A percentile compares a stretch with the other conserved stretches of the same genome.
These are phyloP conservation scores for Menidia menidia DNA, from an alignment of 2,797 vertebrate genomes.

Conservation along the genomic window DNA sequence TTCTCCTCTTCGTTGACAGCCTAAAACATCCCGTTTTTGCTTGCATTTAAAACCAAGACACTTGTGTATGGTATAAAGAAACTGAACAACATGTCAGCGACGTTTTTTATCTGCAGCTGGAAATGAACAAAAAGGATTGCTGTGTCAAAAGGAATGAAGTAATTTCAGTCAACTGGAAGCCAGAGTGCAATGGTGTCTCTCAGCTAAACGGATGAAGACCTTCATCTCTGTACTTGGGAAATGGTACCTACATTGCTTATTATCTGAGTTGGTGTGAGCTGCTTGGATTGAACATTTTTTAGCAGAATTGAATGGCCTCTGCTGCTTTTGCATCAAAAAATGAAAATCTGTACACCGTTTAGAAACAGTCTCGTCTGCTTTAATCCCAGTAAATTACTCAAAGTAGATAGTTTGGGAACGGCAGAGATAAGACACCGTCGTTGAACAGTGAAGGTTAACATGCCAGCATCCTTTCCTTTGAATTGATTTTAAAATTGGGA, in stretches of 20 bases:
- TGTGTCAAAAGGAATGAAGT: constrained; percentile 21
- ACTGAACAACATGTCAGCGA: constrained; percentile 4
- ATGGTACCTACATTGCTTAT: not conserved
- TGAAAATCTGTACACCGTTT: not conserved
- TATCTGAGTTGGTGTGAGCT: not conserved
- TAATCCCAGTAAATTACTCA: not conserved
- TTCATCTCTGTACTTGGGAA: not conserved
- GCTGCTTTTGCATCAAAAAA: not conserved
- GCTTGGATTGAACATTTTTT: not conserved
- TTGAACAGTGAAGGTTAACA: too few species aligned
- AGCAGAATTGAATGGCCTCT: not conserved
- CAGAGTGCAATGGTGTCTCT: not conserved
- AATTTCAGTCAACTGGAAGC: not conserved
- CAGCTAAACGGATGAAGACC: not conserved
- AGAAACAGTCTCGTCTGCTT: too few species aligned
- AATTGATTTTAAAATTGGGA: too few species aligned
- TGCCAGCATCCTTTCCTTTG: too few species aligned
- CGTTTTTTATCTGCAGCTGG: not conserved
- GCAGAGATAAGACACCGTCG: too few species aligned
- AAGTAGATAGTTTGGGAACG: not conserved
- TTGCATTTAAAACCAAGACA: constrained; percentile 55
- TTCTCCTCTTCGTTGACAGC: constrained; percentile 33
- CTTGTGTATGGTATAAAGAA: constrained; percentile 8
- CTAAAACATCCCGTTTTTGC: constrained; percentile 38
- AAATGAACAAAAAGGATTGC: not conserved